Evolutionary conservation across 2,888 invertebrate species (phyloP), one percentile per base, ranked within the genome.

Genomic region (Thecophora atra): DNA sequence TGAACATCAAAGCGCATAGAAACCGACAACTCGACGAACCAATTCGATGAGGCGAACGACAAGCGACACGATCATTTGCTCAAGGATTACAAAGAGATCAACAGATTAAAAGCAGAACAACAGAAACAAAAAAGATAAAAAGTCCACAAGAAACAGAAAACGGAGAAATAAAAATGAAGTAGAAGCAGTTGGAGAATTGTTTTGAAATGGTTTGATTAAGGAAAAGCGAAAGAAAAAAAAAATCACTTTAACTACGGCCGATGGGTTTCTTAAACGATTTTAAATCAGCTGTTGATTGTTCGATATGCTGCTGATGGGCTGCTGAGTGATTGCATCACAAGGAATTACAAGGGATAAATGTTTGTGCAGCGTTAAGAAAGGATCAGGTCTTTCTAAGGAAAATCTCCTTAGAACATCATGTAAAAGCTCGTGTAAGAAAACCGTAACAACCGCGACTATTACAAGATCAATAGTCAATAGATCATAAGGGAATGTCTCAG

Each of bases 1-100:
- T 82, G 83, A 81, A 83, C 84, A 79, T 82, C 81, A 84, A 83
- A 82, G 81, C 70, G 62, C 51, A 62, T 66, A 69, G 71, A 42
- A 69, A 71, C 65, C 65, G 67, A 66, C 66, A 56, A 19, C 42
- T 37, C 24, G 56, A 11, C 21, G 15, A 28, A 13, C 8, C 52
- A 63, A 63, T 52, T 51, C 71, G 64, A 69, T 68, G 67, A 70
- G 60, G 60, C 67, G 52, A 70, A 2, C 66, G 66, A 65, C 65
- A 70, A 54, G 44, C 60, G 52, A 63, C 70, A 47, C 65, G 54
- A 62, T 37, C 24, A 24, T n/a, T n/a, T 47, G 47, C 47, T n/a
- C 47, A 47, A 47, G 17, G 24, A 24, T 19, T 24, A 17, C 17
- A 19, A 47, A 60, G 44, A 13, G 42, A 19, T 52, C 26, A 47